A percentile compares a stretch with the other conserved stretches of the same genome.
Evolutionary conservation across 2,888 invertebrate species (phyloP).

Genomic region (Cerastis rubricosa): DNA sequence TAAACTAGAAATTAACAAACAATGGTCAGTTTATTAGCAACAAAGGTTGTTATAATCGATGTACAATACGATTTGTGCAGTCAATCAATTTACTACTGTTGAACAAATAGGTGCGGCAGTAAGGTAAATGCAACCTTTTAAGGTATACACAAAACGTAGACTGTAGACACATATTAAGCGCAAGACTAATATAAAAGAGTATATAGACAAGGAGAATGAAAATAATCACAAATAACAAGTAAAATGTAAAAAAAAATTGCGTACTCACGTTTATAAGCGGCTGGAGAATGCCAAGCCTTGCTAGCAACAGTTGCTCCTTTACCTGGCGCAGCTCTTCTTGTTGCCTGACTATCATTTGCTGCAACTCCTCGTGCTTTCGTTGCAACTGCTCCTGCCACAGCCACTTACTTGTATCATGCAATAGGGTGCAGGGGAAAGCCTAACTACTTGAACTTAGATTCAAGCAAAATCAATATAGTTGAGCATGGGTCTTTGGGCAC

Average conservation of each 20-base stretch:
- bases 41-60: background rate
- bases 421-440: constrained; percentile 42
- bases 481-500: background rate
- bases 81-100: background rate
- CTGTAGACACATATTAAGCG: constrained; percentile 14
- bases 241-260: background rate
- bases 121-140: background rate
- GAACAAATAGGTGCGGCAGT: constrained; percentile 18
- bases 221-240: constrained; percentile 13
- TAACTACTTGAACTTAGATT: constrained; percentile 55
- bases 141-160: background rate
- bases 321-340: constrained; percentile 96
- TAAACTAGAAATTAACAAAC: background rate
- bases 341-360: constrained; percentile 95
- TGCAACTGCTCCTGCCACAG: constrained; percentile 93
- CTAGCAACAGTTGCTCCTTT: constrained; percentile 96
- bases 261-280: constrained; percentile 83
- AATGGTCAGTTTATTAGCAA: background rate
- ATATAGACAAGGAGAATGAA: constrained; percentile 1
- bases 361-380: constrained; percentile 96
- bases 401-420: constrained; percentile 80
- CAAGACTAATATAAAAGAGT: constrained; percentile 7
- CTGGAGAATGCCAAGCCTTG: constrained; percentile 93
- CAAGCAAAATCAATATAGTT: constrained; percentile 39
- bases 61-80: background rate